Evolutionary conservation across 1,140 invertebrate species (phyloP).

Genomic region (Drosophila nebulosa): DNA sequence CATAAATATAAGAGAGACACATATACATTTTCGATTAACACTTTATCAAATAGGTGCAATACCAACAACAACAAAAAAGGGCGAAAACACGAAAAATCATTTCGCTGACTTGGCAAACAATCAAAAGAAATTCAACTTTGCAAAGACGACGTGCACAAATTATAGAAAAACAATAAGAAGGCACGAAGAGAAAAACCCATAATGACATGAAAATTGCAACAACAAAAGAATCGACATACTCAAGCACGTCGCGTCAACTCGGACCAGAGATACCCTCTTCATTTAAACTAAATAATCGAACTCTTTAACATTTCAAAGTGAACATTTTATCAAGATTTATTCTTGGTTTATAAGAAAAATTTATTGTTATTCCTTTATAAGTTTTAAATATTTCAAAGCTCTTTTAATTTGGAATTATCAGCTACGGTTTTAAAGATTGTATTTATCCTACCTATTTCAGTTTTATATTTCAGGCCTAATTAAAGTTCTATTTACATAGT

Average conservation of each 20-base stretch:
- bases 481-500: too few species aligned
- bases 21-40: constrained; percentile 67
- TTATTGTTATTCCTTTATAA: too few species aligned
- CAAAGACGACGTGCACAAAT: constrained; percentile 63
- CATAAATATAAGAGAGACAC: constrained; percentile 25
- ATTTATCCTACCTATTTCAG: too few species aligned
- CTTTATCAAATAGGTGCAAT: constrained; percentile 30
- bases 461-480: too few species aligned
- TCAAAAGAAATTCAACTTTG: constrained; percentile 67
- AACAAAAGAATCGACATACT: constrained; percentile 10
- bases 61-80: constrained; percentile 39
- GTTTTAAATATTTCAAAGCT: too few species aligned
- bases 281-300: too few species aligned
- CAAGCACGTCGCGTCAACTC: not conserved
- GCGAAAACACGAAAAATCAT: constrained; percentile 18
- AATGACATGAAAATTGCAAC: constrained; percentile 42
- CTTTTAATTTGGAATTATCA: too few species aligned
- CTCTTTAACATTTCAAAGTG: too few species aligned
- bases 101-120: constrained; percentile 68
- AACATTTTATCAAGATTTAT: too few species aligned
- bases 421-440: too few species aligned
- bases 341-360: too few species aligned
- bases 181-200: constrained; percentile 17
- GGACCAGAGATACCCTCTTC: not conserved
- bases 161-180: constrained; percentile 67